phyloP scores from a whole-genome alignment of 30 jellyfish, hydroid and myxozoan genomes.

The Nemopilema nomurai region DNA sequence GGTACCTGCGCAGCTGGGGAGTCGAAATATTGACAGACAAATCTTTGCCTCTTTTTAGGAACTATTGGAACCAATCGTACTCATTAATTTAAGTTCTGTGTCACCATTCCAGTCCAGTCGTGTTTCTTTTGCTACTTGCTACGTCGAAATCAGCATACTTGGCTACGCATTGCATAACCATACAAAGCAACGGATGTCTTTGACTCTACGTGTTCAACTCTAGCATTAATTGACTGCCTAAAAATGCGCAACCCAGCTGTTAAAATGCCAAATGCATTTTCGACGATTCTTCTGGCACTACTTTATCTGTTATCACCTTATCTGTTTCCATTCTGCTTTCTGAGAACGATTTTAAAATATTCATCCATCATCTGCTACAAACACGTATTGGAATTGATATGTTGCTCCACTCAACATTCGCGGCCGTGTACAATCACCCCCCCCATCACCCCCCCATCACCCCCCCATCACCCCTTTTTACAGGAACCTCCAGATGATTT shows the following conservation, averaged over 20 bases:
- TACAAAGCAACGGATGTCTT: conserved; percentile 11
- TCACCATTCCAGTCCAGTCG: conserved; percentile 32
- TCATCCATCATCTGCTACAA: conserved; percentile 21
- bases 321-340: conserved; percentile 4
- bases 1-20: conserved; percentile 15
- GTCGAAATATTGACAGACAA: background rate
- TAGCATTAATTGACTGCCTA: conserved; percentile 17
- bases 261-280: conserved; percentile 26
- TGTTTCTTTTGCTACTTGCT: background rate
- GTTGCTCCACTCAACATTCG: conserved; percentile 9
- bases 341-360: conserved; percentile 18
- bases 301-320: background rate
- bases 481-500: conserved; percentile 1
- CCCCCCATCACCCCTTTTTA: too few species aligned
- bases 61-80: conserved; percentile 1
- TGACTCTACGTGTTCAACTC: conserved; percentile 9
- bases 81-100: conserved; percentile 12
- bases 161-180: background rate
- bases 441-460: too few species aligned
- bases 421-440: too few species aligned
- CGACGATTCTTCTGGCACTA: conserved; percentile 15
- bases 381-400: conserved; percentile 2
- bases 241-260: conserved; percentile 14
- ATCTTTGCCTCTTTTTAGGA: conserved; percentile 17
- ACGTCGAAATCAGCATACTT: background rate